Percentiles rank a stretch among this genome's conserved stretches.
phyloP scores from a whole-genome alignment of 2,888 invertebrate genomes.

The Thera obeliscata region DNA sequence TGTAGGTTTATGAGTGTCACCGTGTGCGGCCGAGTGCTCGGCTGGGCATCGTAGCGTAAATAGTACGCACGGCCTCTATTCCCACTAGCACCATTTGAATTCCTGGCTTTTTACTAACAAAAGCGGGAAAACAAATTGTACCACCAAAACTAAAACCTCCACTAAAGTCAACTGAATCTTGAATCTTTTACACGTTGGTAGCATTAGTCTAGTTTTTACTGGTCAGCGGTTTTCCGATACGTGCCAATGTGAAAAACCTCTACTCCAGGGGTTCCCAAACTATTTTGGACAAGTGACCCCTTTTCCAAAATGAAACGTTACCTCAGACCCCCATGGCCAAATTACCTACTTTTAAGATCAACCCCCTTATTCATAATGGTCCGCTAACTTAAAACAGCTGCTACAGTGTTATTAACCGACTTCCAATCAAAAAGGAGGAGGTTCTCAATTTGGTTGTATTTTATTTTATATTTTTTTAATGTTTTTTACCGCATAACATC shows the following conservation, averaged over 20 bases:
- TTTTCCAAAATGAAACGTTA: no score
- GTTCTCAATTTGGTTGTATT: no score
- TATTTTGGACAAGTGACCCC: no score
- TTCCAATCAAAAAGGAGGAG: no score
- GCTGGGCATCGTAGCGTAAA: conserved; percentile 63
- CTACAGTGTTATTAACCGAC: no score
- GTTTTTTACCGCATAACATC: no score
- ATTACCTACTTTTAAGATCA: no score
- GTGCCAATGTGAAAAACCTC: conserved; percentile 39
- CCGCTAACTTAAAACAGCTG: no score
- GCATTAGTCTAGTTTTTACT: conserved; percentile 41
- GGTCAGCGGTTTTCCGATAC: conserved; percentile 42
- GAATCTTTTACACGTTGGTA: conserved; percentile 41
- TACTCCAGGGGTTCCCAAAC: no score
- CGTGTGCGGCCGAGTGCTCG: conserved; percentile 52
- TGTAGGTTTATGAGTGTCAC: conserved; percentile 47
- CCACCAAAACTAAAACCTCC: conserved; percentile 37
- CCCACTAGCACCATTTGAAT: conserved; percentile 48
- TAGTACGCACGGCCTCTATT: conserved; percentile 54
- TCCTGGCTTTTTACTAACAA: conserved; percentile 33
- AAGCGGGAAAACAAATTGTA: conserved; percentile 37
- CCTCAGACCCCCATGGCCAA: no score
- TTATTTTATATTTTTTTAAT: no score
- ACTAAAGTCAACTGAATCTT: conserved; percentile 37
- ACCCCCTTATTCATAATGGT: no score